Evolutionary conservation across 1,140 invertebrate species (phyloP).

Genomic region (Leptonema lineaticorne): DNA sequence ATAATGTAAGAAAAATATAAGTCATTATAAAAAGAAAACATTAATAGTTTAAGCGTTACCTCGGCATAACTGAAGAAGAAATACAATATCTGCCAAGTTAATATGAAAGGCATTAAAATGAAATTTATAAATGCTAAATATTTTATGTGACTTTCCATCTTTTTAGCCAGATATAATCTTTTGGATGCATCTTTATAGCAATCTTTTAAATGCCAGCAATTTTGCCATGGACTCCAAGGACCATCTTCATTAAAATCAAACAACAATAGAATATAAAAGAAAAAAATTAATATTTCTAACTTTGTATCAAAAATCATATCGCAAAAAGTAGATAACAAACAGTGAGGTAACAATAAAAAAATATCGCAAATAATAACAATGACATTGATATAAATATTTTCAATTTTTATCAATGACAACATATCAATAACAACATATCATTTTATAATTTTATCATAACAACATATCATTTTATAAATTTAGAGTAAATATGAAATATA

Average conservation of each 20-base stretch:
- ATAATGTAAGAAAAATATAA: not conserved
- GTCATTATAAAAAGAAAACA: not conserved
- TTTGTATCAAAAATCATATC: not conserved
- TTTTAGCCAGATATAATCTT: constrained; percentile 74
- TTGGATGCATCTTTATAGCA: constrained; percentile 86
- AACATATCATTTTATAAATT: too few relatives aligned
- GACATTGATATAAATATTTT: not conserved
- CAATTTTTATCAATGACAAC: not conserved
- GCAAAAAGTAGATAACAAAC: not conserved
- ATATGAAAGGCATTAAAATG: constrained; percentile 81
- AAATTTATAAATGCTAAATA: constrained; percentile 84
- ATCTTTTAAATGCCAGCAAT: constrained; percentile 91
- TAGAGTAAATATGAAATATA: too few relatives aligned
- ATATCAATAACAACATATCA: too few relatives aligned
- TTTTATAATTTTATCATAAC: too few relatives aligned
- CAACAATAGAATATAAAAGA: constrained; percentile 13
- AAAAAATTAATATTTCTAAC: not conserved
- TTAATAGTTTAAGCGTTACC: constrained; percentile 56
- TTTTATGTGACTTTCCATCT: constrained; percentile 74
- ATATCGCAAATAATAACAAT: not conserved
- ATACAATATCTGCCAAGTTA: constrained; percentile 92
- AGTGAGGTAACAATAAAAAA: not conserved
- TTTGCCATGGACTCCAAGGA: constrained; percentile 93
- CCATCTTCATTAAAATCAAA: constrained; percentile 57
- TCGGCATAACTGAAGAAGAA: constrained; percentile 94